Base-by-base conservation (phyloP, 2,797 vertebrate genomes). In the Cyprinella venusta region DNA sequence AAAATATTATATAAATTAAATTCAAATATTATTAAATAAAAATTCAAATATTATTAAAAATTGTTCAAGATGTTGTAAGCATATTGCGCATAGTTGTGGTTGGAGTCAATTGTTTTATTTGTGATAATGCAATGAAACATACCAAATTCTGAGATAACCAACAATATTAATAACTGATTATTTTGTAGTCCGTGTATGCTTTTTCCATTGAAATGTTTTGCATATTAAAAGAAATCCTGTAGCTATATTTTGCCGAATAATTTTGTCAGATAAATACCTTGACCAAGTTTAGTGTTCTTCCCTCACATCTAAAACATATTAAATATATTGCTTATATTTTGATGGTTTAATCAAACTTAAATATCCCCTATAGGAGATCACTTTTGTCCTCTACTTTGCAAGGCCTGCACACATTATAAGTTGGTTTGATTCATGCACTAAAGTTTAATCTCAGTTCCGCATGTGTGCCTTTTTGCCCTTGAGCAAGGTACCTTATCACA, bases 401-500 rank as follows among this genome's bases (percentile, higher is more conserved):
- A 18, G 48, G 15, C 18, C 1, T 50, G 42, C 42, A 45, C 5
- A 4, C 4, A 45, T 50, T 50, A 18, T 50, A 33, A 48, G 54
- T 4, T 3, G 19, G 80, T 65, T n/a, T 48, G 61, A 56, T 10
- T 67, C 9, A 10, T 40, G 59, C 30, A 8, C 59, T 54, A 1
- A 18, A 81, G 45, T 24, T 56, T 67, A 81, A 52, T 72, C 8
- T 74, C 13, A 33, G 21, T 54, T 8, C 59, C 65, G 45, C 59
- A 26, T 50, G 8, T 63, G n/a, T 72, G 8, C 13, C 40, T 52
- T 74, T n/a, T 3, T 61, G 4, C 68, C 19, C 19, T 81, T 72
- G 40, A 72, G 19, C 40, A 21, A 30, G 16, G 18, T 33, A 12
- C 8, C 36, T 59, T 45, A 61, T 71, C 24, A 70, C 10, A 4